phyloP scores from a whole-genome alignment of 2,888 invertebrate genomes.

The Bombyx huttoni region DNA sequence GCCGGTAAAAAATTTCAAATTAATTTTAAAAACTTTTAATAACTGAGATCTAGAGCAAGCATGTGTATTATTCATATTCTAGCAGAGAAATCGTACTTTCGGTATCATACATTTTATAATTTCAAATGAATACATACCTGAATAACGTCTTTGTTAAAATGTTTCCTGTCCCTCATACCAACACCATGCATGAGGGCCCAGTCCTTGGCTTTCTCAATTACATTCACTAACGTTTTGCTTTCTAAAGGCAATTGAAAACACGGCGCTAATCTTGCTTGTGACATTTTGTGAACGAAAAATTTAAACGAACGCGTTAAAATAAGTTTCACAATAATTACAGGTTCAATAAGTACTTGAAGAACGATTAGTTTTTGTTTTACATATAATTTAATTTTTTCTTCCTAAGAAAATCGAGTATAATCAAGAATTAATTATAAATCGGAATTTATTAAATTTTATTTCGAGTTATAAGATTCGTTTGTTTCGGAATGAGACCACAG shows the following conservation, averaged over 20 bases:
- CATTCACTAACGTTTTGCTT: conserved; percentile 73
- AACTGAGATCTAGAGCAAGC: no score
- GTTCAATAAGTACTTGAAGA: not conserved
- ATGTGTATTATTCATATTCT: no score
- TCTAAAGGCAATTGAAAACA: conserved; percentile 78
- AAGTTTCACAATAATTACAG: not conserved
- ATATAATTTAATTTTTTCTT: no score
- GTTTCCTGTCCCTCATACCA: conserved; percentile 80
- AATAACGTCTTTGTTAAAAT: conserved; percentile 77
- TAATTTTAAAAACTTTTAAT: no score
- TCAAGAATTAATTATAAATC: no score
- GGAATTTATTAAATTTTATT: no score
- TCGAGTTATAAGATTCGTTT: no score
- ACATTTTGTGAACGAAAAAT: conserved; percentile 26
- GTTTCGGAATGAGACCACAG: no score
- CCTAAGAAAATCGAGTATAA: no score
- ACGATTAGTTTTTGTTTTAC: no score
- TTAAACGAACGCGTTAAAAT: no score
- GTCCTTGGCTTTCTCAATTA: conserved; percentile 83
- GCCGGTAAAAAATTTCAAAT: no score
- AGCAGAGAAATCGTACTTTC: not conserved
- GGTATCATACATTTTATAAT: not conserved
- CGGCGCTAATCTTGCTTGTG: conserved; percentile 64
- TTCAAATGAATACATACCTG: conserved; percentile 37
- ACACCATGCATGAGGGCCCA: conserved; percentile 90